Base-by-base conservation (phyloP, 2,113 vertebrate species). In the Pteronura brasiliensis region DNA sequence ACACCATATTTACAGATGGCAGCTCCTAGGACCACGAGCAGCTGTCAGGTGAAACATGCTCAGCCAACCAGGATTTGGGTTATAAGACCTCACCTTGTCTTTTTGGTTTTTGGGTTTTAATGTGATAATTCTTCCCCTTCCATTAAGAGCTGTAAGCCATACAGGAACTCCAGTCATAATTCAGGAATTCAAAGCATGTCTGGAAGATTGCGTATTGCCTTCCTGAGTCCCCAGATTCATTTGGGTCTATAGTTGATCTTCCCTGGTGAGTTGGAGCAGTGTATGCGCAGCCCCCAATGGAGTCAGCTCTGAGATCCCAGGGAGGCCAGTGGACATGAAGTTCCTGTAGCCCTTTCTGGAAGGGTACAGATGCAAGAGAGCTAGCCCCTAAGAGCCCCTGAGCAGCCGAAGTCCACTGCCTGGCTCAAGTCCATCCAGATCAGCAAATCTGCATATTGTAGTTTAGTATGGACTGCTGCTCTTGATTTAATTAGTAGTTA, bases 401-500 rank as follows among this genome's bases (percentile, higher is more conserved):
- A 13, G 25, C 25, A 49, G 47, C 29, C 71, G 29, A 84, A 92
- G 83, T 29, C 80, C 69, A 55, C 13, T 8, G 21, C 29, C 92
- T 85, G 72, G 42, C 29, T 87, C 31, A 29, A 52, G 89, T 80
- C 61, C 57, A 34, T n/a, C 18, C 61, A 49, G 27, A 77, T 27
- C 59, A 80, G 83, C 21, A 57, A 31, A 77, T 61, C 67, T 92
- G 81, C 57, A 63, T 13, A 15, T 14, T 6, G 8, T 21, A 27
- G 12, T 47, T 90, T 86, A 69, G 14, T 2, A 11, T 89, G 57
- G 29, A 36, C 0, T 18, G 25, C 52, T 72, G 76, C 59, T 90
- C 49, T 94, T 72, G 69, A 95, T 93, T 95, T 93, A 95, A 94
- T 96, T 88, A 94, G 71, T 82, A 39, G 87, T 97, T 93, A 80